phyloP scores from a whole-genome alignment of 2,888 invertebrate species.

The Rhamnusium bicolor region DNA sequence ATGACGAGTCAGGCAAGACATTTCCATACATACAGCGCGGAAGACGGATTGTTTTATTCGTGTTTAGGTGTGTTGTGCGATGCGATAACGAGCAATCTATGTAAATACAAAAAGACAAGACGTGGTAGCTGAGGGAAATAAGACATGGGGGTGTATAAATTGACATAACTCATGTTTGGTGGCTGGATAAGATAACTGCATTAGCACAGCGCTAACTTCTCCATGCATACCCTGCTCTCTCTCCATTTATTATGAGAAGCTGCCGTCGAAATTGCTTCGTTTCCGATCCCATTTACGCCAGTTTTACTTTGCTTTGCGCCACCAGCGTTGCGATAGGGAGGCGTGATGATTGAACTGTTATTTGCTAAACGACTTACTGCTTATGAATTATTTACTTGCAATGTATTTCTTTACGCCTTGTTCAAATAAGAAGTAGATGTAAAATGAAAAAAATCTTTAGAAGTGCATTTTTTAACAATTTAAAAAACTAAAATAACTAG shows the following conservation, averaged over 20 bases:
- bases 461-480: background rate
- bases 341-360: slow-evolving; percentile 44
- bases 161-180: slow-evolving; percentile 61
- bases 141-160: slow-evolving; percentile 58
- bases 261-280: slow-evolving; percentile 52
- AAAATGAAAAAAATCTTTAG: background rate
- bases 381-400: slow-evolving; percentile 45
- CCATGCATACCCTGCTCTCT: slow-evolving; percentile 3
- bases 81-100: slow-evolving; percentile 51
- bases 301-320: slow-evolving; percentile 48
- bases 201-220: slow-evolving; percentile 49
- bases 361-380: slow-evolving; percentile 40
- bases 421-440: background rate
- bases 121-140: slow-evolving; percentile 18
- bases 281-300: slow-evolving; percentile 52
- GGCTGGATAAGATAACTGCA: slow-evolving; percentile 62
- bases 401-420: slow-evolving; percentile 23
- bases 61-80: slow-evolving; percentile 32
- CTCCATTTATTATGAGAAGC: slow-evolving; percentile 41
- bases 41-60: slow-evolving; percentile 30
- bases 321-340: slow-evolving; percentile 25
- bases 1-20: slow-evolving; percentile 11
- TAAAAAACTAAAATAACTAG: too few species aligned
- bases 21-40: slow-evolving; percentile 9
- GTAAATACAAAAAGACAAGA: slow-evolving; percentile 45